A percentile compares a stretch with the other conserved stretches of the same genome.
Evolutionary conservation across 2,888 invertebrate species (phyloP).

Genomic region (Myopa tessellatipennis): DNA sequence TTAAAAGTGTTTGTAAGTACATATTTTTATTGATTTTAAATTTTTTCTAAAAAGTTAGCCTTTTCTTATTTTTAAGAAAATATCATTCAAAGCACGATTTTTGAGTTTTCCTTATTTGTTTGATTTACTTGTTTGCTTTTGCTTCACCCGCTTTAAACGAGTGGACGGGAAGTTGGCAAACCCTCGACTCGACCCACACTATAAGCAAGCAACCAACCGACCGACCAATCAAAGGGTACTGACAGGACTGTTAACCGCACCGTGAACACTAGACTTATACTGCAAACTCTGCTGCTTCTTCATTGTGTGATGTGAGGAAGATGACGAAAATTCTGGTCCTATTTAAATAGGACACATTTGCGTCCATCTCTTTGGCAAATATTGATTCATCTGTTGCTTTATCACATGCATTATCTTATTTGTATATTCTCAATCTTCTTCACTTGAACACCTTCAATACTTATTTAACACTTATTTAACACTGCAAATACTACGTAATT

Average conservation of each 20-base stretch:
- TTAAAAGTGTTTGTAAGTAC: too few species aligned
- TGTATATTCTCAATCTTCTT: background rate
- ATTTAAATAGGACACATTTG: conserved; percentile 25
- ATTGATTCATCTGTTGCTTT: conserved; percentile 46
- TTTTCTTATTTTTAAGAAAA: conserved; percentile 16
- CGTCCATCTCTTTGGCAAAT: conserved; percentile 34
- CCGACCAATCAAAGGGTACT: background rate
- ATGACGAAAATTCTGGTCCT: conserved; percentile 31
- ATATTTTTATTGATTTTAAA: background rate
- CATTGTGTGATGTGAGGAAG: conserved; percentile 11
- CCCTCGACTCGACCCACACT: conserved; percentile 15
- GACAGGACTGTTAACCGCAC: conserved; percentile 9
- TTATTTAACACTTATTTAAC: conserved; percentile 13
- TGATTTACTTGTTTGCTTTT: conserved; percentile 57
- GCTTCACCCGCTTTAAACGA: background rate
- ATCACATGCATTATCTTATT: conserved; percentile 42
- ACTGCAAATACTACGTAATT: conserved; percentile 21
- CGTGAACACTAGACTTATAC: background rate
- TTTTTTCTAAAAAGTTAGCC: background rate
- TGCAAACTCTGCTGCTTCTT: background rate
- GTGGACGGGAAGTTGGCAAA: too few species aligned
- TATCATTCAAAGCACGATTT: conserved; percentile 40
- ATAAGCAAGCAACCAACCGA: background rate
- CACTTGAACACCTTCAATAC: background rate
- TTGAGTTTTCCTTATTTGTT: conserved; percentile 32